phyloP scores from a whole-genome alignment of 2,113 vertebrate species.

The Scomber japonicus region DNA sequence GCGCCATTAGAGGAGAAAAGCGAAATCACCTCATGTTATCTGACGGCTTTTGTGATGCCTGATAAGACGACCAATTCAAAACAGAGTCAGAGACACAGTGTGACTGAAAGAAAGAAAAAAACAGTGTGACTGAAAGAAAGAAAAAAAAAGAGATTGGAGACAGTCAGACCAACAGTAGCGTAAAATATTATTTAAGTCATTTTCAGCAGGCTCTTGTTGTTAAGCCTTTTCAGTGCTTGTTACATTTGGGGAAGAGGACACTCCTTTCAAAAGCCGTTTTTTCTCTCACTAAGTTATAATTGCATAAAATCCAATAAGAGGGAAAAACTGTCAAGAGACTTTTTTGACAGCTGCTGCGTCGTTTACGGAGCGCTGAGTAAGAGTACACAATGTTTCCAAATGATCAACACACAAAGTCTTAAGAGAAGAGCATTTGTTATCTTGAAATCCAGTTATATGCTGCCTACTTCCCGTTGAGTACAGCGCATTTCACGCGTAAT shows the following conservation, averaged over 20 bases:
- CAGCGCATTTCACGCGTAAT: neutral
- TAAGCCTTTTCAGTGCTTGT: slow-evolving; percentile 20
- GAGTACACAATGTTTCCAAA: neutral
- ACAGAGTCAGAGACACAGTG: slow-evolving; percentile 20
- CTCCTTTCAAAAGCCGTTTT: slow-evolving; percentile 1
- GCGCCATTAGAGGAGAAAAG: slow-evolving; percentile 55
- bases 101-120: slow-evolving; percentile 34
- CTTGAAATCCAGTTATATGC: neutral
- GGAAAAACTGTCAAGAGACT: neutral
- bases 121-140: slow-evolving; percentile 42
- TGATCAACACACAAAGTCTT: neutral
- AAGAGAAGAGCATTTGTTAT: neutral
- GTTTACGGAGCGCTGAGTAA: neutral
- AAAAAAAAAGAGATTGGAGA: slow-evolving; percentile 16
- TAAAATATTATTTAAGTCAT: slow-evolving; percentile 42
- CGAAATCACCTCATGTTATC: slow-evolving; percentile 67
- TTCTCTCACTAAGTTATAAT: slow-evolving; percentile 38
- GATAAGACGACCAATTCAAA: slow-evolving; percentile 66
- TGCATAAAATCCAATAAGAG: slow-evolving; percentile 1
- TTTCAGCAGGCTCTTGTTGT: slow-evolving; percentile 47
- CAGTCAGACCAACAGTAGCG: neutral
- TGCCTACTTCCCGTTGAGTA: neutral
- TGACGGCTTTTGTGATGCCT: slow-evolving; percentile 63
- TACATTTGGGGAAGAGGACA: slow-evolving; percentile 13
- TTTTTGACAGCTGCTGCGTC: neutral